phyloP scores from a whole-genome alignment of 2,113 vertebrate genomes.

The Jacana jacana region DNA sequence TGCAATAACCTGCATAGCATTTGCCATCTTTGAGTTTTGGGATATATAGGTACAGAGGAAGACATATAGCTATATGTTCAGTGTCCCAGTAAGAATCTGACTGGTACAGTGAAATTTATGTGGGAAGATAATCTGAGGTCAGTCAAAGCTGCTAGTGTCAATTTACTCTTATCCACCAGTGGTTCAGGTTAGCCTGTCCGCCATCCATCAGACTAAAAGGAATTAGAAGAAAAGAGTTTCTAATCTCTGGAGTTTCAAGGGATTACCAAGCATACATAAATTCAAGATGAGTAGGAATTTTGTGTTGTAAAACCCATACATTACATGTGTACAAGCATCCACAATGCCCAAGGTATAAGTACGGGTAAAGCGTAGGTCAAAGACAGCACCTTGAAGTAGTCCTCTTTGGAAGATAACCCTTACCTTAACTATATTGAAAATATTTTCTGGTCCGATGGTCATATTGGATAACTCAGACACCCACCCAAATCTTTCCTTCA shows the following conservation, averaged over 20 bases:
- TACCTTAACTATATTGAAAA: slow-evolving; percentile 84
- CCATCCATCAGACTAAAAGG: slow-evolving; percentile 5
- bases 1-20: background rate
- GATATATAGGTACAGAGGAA: background rate
- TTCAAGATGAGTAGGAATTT: background rate
- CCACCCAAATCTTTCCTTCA: slow-evolving; percentile 86
- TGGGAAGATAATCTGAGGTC: background rate
- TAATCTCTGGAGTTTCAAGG: background rate
- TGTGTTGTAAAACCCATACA: background rate
- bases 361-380: background rate
- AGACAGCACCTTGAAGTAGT: background rate
- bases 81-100: background rate
- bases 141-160: background rate
- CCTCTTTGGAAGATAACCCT: background rate
- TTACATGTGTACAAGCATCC: background rate
- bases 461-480: slow-evolving; percentile 79
- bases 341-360: background rate
- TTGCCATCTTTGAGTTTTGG: background rate
- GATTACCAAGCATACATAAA: slow-evolving; percentile 7
- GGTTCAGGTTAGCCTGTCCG: slow-evolving; percentile 18
- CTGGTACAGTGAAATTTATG: background rate
- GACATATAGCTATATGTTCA: background rate
- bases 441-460: slow-evolving; percentile 45
- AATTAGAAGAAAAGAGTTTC: slow-evolving; percentile 43
- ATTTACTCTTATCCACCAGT: background rate